phyloP scores from a whole-genome alignment of 2,797 vertebrate genomes.

The Vespertilio murinus region DNA sequence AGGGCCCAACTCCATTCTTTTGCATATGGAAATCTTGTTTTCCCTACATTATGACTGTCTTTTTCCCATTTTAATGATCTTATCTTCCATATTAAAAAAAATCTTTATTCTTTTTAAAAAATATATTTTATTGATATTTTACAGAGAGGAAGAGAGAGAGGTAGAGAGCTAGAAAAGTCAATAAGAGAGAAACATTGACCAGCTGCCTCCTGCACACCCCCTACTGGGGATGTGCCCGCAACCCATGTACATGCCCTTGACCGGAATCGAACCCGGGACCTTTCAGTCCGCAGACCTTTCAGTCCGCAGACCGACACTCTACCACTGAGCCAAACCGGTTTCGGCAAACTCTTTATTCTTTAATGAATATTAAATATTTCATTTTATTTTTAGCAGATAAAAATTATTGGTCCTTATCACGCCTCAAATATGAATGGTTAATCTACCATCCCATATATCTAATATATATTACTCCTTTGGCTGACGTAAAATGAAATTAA shows the following conservation, averaged over 20 bases:
- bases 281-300: no score
- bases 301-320: no score
- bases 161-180: no score
- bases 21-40: neutral
- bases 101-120: neutral
- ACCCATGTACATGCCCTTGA: no score
- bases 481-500: neutral
- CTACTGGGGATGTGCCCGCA: no score
- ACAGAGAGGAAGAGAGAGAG: no score
- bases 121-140: no score
- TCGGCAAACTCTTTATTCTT: neutral
- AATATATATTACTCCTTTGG: neutral
- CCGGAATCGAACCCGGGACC: no score
- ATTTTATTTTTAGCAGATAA: neutral
- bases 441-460: neutral
- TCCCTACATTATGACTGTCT: neutral
- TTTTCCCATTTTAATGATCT: neutral
- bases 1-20: neutral
- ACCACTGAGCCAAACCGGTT: no score
- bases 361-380: neutral
- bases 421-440: neutral
- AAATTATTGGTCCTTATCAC: neutral
- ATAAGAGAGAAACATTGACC: no score
- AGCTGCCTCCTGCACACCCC: no score
- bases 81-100: neutral